Conservation (phyloP, 2,888 invertebrate genomes). For the Laothoe populi region DNA sequence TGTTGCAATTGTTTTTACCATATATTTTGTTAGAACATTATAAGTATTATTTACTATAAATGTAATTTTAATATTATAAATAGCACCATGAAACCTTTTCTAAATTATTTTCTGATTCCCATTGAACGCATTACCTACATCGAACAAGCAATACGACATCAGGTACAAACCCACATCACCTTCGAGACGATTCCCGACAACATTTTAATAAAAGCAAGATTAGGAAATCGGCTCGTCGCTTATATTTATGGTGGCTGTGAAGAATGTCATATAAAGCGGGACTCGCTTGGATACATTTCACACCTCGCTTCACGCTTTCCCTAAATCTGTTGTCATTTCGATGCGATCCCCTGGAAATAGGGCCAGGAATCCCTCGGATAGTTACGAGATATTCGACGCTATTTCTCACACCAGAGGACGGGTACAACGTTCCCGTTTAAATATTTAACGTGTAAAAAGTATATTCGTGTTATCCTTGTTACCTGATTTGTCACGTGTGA, state of each 20-base stretch:
- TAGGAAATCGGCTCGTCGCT: conserved; percentile 70
- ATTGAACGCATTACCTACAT: background rate
- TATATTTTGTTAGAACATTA: too few relatives aligned
- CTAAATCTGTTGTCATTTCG: conserved; percentile 84
- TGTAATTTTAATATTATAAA: too few relatives aligned
- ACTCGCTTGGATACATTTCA: conserved; percentile 81
- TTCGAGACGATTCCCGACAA: conserved; percentile 51
- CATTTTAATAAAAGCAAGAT: conserved; percentile 81
- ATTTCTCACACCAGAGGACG: conserved; percentile 73
- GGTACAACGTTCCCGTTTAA: conserved; percentile 64
- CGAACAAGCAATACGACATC: conserved; percentile 6
- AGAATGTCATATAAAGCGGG: conserved; percentile 81
- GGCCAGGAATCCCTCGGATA: conserved; percentile 76
- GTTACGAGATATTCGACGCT: conserved; percentile 76
- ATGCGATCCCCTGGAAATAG: conserved; percentile 77
- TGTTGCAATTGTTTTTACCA: too few relatives aligned
- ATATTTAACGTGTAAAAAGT: conserved; percentile 76
- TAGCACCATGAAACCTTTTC: too few relatives aligned
- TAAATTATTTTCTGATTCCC: background rate
- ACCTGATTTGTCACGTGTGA: conserved; percentile 42
- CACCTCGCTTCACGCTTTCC: conserved; percentile 82
- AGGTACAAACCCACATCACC: conserved; percentile 28
- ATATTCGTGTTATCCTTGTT: conserved; percentile 67
- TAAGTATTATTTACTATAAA: too few relatives aligned
- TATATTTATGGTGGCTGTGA: conserved; percentile 72